Percentiles rank a stretch among this genome's conserved stretches.
phyloP scores from a whole-genome alignment of 2,113 vertebrate species.

The Cynopterus brachyotis region DNA sequence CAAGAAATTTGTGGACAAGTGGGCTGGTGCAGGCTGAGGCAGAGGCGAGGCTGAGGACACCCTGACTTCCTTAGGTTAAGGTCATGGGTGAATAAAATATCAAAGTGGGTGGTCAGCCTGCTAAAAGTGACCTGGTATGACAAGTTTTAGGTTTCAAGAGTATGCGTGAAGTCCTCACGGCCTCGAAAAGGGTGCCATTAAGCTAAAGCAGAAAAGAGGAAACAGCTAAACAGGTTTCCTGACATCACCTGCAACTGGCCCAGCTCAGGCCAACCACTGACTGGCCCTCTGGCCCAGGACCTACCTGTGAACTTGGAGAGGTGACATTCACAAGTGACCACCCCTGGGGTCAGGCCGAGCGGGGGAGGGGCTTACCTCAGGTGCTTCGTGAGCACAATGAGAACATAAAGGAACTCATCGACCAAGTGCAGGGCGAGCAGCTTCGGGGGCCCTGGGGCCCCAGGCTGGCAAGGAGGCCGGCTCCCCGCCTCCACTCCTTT shows the following conservation, averaged over 20 bases:
- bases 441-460: slow-evolving; percentile 78
- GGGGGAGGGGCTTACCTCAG: slow-evolving; percentile 83
- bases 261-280: too few species aligned
- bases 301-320: not conserved
- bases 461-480: slow-evolving; percentile 15
- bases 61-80: not conserved
- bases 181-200: not conserved
- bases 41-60: not conserved
- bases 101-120: too few species aligned
- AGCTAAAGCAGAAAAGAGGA: not conserved
- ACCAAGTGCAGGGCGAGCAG: slow-evolving; percentile 90
- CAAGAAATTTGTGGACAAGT: not conserved
- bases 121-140: not conserved
- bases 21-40: not conserved
- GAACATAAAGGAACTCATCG: slow-evolving; percentile 89
- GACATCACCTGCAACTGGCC: fast-evolving
- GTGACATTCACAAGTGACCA: not conserved
- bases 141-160: not conserved
- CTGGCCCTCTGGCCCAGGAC: not conserved
- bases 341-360: fast-evolving
- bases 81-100: not conserved
- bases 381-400: slow-evolving; percentile 81
- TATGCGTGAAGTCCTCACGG: not conserved
- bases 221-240: not conserved
- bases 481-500: slow-evolving; percentile 71